Base-by-base conservation (phyloP, 2,797 vertebrate species). In the Emys orbicularis region DNA sequence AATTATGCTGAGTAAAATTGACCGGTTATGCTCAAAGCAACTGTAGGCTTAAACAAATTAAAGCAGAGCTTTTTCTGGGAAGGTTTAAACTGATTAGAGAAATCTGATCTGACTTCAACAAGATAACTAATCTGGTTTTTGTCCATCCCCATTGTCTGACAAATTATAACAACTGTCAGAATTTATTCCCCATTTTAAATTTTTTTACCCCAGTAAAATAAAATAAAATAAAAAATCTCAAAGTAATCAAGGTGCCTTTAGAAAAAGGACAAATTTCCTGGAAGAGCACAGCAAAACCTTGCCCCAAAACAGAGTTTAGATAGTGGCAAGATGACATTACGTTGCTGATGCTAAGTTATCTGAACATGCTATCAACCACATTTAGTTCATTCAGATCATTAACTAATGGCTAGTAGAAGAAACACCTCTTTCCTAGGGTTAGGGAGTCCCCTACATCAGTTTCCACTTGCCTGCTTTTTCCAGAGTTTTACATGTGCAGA, bases 401-500 rank as follows among this genome's bases (percentile, higher is more conserved):
- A 52, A 65, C 83, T 56, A 47, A 72, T 25, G 0, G 0, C 56
- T 21, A 47, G 77, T 68, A 80, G 37, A 86, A 79, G 49, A 88
- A 92, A 94, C 12, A 10, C 53, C 13, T 47, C 23, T 31, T 59
- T 21, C 21, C 68, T 56, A 61, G 81, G 44, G 50, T n/a, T 13
- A 2, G 1, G 56, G n/a, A 79, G 86, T 88, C 87, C 77, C 81
- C 79, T 49, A 37, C 54, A 77, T 29, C 21, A 81, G 37, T 61
- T 83, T n/a, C 29, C 56, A 13, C 15, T n/a, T 84, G 15, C 84
- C 85, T 90, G 13, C 27, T 54, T 81, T 88, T 79, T 81, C 74
- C 81, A 77, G 29, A 74, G 56, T 56, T 92, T 93, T 92, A 88
- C 61, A 91, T 84, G 77, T 86, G 81, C 82, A 90, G 23, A 87